These are phyloP conservation scores for Macropus fuliginosus DNA, from an alignment of 2,797 vertebrate species.

Conservation along the genomic window DNA sequence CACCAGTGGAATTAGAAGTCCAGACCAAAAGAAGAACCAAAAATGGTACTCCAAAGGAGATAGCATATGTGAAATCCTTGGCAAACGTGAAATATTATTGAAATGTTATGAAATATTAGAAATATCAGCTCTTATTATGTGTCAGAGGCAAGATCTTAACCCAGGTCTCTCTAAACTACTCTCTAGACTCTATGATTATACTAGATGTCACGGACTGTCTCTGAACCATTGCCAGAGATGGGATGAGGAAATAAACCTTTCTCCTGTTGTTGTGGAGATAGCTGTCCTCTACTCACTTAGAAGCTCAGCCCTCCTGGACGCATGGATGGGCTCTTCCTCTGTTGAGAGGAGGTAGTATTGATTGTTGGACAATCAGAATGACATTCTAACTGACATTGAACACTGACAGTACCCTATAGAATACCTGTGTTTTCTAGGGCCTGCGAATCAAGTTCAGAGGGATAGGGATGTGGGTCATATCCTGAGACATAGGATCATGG, in stretches of 20 bases:
- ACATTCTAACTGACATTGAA: slow-evolving; percentile 60
- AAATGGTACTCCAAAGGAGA: neutral
- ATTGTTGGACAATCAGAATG: slow-evolving; percentile 41
- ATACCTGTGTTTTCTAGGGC: slow-evolving; percentile 67
- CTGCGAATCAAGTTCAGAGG: slow-evolving; percentile 61
- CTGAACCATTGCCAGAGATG: neutral
- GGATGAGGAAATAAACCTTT: no score
- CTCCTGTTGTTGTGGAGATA: neutral
- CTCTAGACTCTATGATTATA: neutral
- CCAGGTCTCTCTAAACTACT: neutral
- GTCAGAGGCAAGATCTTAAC: neutral
- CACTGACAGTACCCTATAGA: slow-evolving; percentile 68
- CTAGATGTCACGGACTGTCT: neutral
- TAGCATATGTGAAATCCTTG: neutral
- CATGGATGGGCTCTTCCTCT: slow-evolving; percentile 42
- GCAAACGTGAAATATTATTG: neutral
- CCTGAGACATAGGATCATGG: slow-evolving; percentile 44
- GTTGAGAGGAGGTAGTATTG: neutral
- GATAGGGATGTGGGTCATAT: slow-evolving; percentile 64
- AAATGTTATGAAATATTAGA: neutral
- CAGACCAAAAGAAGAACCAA: neutral
- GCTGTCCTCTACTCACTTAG: slow-evolving; percentile 31
- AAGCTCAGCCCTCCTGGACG: slow-evolving; percentile 30
- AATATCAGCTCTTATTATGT: neutral
- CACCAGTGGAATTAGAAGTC: neutral